Conservation (phyloP, 2,888 invertebrate species). For the Gibbula magus region DNA sequence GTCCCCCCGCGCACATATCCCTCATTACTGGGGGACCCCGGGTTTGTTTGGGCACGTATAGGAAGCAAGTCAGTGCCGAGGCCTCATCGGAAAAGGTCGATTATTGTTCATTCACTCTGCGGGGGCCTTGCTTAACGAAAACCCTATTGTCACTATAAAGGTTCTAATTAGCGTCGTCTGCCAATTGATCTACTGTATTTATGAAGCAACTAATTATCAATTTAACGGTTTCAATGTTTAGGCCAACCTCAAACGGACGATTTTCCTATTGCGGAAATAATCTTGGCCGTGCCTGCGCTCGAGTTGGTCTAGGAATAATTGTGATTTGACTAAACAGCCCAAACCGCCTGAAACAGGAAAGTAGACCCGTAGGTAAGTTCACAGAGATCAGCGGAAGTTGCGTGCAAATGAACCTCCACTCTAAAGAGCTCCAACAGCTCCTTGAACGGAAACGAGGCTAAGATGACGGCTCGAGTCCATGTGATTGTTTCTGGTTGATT, state of each 20-base stretch:
- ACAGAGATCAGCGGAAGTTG: conserved; percentile 44
- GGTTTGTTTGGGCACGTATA: conserved; percentile 15
- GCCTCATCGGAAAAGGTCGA: conserved; percentile 25
- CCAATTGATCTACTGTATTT: conserved; percentile 32
- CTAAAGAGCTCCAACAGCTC: conserved; percentile 35
- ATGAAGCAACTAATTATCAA: conserved; percentile 40
- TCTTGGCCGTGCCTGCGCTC: conserved; percentile 18
- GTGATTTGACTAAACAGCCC: conserved; percentile 40
- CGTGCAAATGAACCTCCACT: conserved; percentile 46
- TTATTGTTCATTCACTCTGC: conserved; percentile 27
- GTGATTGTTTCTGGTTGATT: conserved; percentile 28
- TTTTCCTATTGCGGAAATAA: conserved; percentile 31
- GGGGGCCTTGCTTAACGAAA: conserved; percentile 27
- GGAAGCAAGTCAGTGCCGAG: conserved; percentile 10
- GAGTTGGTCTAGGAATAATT: conserved; percentile 35
- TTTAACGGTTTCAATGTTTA: conserved; percentile 29
- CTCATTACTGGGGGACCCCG: conserved; percentile 14
- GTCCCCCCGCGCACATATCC: background rate
- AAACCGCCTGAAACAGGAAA: conserved; percentile 41
- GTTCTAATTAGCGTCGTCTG: conserved; percentile 37
- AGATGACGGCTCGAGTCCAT: conserved; percentile 21
- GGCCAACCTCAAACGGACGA: conserved; percentile 27
- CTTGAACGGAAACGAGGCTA: conserved; percentile 31
- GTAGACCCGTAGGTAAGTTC: conserved; percentile 38
- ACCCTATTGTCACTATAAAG: conserved; percentile 31